These are phyloP conservation scores for Psittacula derbiana DNA, from an alignment of 2,797 vertebrate genomes.

Conservation along the genomic window DNA sequence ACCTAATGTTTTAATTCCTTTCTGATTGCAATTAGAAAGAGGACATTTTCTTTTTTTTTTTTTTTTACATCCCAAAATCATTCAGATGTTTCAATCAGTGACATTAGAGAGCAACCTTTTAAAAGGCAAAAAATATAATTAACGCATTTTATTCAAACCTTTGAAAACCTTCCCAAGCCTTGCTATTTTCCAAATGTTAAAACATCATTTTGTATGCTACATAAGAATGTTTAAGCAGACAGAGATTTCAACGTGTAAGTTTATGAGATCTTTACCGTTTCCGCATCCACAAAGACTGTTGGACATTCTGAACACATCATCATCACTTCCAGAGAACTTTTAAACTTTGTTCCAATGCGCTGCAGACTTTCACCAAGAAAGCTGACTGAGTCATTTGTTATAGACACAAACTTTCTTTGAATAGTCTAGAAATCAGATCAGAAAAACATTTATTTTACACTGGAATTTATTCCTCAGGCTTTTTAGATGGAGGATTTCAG, in stretches of 20 bases:
- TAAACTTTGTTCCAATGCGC: constrained; percentile 93
- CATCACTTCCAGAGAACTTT: constrained; percentile 94
- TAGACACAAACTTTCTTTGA: constrained; percentile 89
- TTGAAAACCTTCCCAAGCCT: neutral
- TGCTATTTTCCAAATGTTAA: neutral
- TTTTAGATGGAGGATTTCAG: neutral
- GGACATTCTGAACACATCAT: constrained; percentile 91
- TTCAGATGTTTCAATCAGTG: neutral
- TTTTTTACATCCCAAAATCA: neutral
- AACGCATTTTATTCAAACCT: neutral
- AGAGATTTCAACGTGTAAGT: neutral
- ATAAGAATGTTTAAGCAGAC: neutral
- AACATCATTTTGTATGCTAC: neutral
- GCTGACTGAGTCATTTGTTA: constrained; percentile 88
- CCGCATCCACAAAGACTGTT: constrained; percentile 94
- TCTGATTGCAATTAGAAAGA: neutral
- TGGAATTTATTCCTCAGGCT: neutral
- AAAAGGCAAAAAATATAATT: neutral
- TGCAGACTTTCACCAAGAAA: constrained; percentile 92
- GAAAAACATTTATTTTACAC: neutral
- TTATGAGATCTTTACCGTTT: constrained; percentile 85
- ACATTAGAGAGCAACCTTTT: neutral
- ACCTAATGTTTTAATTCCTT: neutral
- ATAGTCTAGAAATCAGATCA: constrained; percentile 81
- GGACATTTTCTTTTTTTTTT: neutral